phyloP scores from a whole-genome alignment of 1,140 invertebrate genomes.

The Bilobella aurantiaca region DNA sequence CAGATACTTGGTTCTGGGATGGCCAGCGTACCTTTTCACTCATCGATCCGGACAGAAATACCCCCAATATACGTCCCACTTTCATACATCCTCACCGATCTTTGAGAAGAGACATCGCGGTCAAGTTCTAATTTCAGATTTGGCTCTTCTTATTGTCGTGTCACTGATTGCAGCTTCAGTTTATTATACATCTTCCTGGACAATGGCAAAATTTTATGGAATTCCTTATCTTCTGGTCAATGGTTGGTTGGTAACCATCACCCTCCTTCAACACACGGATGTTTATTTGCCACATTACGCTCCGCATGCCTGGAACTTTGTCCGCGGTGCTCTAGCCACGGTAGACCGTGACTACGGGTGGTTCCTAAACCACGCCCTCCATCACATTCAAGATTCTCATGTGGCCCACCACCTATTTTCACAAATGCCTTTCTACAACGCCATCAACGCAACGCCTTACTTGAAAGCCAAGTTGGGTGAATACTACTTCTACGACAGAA shows the following conservation, averaged over 20 bases:
- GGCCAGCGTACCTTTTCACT: constrained; percentile 11
- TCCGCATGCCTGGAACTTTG: constrained; percentile 5
- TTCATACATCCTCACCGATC: not conserved
- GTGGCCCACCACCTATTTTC: constrained; percentile 3
- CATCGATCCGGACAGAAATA: constrained; percentile 8
- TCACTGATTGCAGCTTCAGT: not conserved
- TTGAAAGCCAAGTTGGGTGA: not conserved
- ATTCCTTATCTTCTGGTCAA: constrained; percentile 9
- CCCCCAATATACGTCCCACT: not conserved
- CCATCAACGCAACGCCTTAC: not conserved
- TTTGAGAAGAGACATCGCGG: constrained; percentile 8
- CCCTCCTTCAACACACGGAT: constrained; percentile 8
- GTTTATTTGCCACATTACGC: constrained; percentile 7
- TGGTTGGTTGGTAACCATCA: constrained; percentile 8
- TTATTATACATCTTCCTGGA: constrained; percentile 8
- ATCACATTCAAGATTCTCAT: constrained; percentile 13
- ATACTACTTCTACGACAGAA: constrained; percentile 7
- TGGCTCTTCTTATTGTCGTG: not conserved
- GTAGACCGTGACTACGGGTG: constrained; percentile 8
- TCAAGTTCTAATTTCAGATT: constrained; percentile 8
- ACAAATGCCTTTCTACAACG: constrained; percentile 8
- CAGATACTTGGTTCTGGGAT: constrained; percentile 2
- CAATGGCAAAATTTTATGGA: not conserved
- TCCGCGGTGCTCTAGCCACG: not conserved
- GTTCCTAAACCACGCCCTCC: constrained; percentile 5